A percentile compares a stretch with the other conserved stretches of the same genome.
Evolutionary conservation across 2,113 vertebrate species (phyloP).

Genomic region (Cichladusa arquata): DNA sequence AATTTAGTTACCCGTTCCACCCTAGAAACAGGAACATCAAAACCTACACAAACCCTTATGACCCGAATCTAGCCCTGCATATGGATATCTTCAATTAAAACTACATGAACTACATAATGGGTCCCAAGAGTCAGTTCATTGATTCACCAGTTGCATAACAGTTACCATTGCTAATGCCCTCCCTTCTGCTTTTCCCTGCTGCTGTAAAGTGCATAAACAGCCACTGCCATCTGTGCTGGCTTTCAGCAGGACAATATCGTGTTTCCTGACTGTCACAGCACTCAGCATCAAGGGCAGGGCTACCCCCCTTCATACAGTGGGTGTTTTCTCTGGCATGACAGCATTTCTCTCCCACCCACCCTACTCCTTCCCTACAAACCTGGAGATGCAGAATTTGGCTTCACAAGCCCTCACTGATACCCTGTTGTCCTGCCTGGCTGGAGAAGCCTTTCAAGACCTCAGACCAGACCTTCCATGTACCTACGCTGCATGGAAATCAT

Average conservation of each 20-base stretch:
- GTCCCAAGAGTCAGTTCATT: not conserved
- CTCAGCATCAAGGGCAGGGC: not conserved
- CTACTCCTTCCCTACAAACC: not conserved
- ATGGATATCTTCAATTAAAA: not conserved
- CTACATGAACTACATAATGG: not conserved
- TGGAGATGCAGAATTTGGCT: not conserved
- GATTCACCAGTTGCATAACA: not conserved
- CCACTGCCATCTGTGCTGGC: not conserved
- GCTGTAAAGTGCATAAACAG: not conserved
- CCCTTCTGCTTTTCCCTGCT: not conserved
- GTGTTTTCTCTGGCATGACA: not conserved
- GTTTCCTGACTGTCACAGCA: not conserved
- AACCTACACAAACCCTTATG: not conserved
- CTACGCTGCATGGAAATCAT: not conserved
- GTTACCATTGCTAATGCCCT: not conserved
- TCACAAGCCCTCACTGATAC: not conserved
- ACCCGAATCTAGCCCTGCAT: not conserved
- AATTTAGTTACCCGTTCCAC: not conserved
- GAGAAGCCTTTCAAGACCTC: not conserved
- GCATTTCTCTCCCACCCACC: accelerated
- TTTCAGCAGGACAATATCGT: not conserved
- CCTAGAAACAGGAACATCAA: not conserved
- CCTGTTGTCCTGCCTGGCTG: accelerated
- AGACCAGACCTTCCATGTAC: not conserved
- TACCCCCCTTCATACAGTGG: not conserved